A percentile compares a stretch with the other conserved stretches of the same genome.
Conservation (phyloP, 1,140 invertebrate species). For the Steinernema feltiae region DNA sequence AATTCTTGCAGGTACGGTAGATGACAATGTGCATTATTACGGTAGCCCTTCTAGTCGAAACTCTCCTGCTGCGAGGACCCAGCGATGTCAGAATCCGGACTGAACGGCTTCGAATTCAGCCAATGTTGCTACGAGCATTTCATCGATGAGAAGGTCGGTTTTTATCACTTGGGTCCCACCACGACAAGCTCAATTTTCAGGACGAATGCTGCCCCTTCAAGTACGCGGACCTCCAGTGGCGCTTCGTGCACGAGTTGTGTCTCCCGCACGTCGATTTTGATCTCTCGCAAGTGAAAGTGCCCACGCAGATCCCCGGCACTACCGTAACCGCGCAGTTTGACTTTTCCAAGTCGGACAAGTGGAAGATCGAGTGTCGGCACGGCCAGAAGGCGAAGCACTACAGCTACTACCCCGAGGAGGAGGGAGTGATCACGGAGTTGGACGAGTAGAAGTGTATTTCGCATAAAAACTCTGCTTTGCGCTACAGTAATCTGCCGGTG, state of each 20-base stretch:
- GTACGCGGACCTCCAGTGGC: conserved; percentile 45
- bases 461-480: too few species aligned
- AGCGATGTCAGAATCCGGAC: conserved; percentile 32
- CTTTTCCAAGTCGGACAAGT: not conserved
- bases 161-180: conserved; percentile 7
- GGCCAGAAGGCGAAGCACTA: not conserved
- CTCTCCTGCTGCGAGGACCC: conserved; percentile 47
- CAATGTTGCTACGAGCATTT: conserved; percentile 50
- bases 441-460: too few species aligned
- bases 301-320: not conserved
- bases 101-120: conserved; percentile 46
- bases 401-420: not conserved
- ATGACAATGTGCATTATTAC: not conserved
- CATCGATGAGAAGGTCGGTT: conserved; percentile 42
- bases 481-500: too few species aligned
- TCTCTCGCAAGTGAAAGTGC: conserved; percentile 43
- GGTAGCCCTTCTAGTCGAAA: conserved; percentile 41
- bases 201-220: conserved; percentile 46
- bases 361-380: not conserved
- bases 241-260: conserved; percentile 49
- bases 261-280: conserved; percentile 52
- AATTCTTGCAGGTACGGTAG: conserved; percentile 49
- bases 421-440: not conserved
- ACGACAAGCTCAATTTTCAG: too few species aligned
- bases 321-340: not conserved